Evolutionary conservation across 2,888 invertebrate species (phyloP), one percentile per base, ranked within the genome.

Genomic region (Thelaira solivaga): DNA sequence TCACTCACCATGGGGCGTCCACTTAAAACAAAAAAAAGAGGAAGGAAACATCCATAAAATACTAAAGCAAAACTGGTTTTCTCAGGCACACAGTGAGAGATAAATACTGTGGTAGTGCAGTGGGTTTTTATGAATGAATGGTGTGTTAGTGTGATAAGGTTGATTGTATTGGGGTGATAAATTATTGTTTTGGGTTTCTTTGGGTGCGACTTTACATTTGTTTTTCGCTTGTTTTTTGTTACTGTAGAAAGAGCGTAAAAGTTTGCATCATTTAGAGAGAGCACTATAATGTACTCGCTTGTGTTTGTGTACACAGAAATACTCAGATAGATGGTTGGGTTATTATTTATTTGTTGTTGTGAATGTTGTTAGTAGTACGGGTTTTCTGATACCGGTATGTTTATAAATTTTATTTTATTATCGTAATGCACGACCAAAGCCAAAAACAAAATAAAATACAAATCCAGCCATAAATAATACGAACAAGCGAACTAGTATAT

Each of bases 1-100:
- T 24, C 47, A 31, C 26, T 71, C 82, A 78, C 67, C 80, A 80
- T 78, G 81, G 85, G 87, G 86, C 86, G 85, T 83, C 64, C 65
- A 76, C 82, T 18, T 49, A 47, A 24, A 51, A 11, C 39, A 64
- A 45, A 18, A 6, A 68, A 29, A 41, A 29, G 22, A 16, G 43
- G 39, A 36, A 41, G 24, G 26, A 62, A n/a, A 47, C 8, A 59
- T 16, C 36, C n/a, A n/a, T n/a, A 53, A 61, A 72, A 36, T 64
- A 69, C 62, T 49, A 64, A 13, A 20, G 4, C 4, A 7, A 49
- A 69, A 51, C 69, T 29, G 51, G 59, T 61, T 69, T 69, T 68
- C 31, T 41, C 8, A 8, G 2, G 20, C 3, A 3, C 7, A 8
- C 31, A 55, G 6, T 26, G 26, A 34, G 29, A n/a, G n/a, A n/a